Evolutionary conservation across 2,888 invertebrate genomes (phyloP).

Genomic region (Andrena dorsata): DNA sequence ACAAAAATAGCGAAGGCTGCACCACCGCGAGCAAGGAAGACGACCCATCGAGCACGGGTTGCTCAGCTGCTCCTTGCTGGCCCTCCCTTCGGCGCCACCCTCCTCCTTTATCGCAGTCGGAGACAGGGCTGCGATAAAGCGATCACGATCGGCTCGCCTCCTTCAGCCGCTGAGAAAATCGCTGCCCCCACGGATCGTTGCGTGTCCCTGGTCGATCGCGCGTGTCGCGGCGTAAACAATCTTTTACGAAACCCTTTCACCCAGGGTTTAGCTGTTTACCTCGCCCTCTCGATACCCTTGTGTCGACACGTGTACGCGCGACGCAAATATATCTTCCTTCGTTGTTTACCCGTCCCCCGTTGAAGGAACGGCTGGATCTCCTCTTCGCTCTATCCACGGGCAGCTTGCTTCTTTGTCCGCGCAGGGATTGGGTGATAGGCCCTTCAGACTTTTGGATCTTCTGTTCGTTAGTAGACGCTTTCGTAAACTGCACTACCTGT

Average conservation of each 20-base stretch:
- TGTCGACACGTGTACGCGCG: slow-evolving; percentile 19
- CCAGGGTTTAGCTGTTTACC: slow-evolving; percentile 24
- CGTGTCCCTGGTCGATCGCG: slow-evolving; percentile 31
- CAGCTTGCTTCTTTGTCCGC: no score
- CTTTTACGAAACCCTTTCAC: slow-evolving; percentile 36
- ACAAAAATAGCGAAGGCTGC: slow-evolving; percentile 43
- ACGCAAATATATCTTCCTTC: slow-evolving; percentile 29
- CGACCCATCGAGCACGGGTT: slow-evolving; percentile 17
- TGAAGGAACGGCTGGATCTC: background rate
- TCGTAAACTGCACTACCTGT: no score
- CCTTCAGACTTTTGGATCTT: no score
- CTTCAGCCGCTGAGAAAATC: slow-evolving; percentile 34
- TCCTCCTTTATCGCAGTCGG: slow-evolving; percentile 23
- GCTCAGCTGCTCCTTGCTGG: slow-evolving; percentile 26
- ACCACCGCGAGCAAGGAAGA: slow-evolving; percentile 2
- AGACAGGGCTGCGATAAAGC: slow-evolving; percentile 41
- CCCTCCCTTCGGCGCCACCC: slow-evolving; percentile 8
- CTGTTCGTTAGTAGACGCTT: no score
- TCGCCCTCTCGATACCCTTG: slow-evolving; percentile 36
- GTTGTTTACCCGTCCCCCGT: slow-evolving; percentile 13
- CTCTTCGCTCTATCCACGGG: background rate
- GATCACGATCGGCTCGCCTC: slow-evolving; percentile 21
- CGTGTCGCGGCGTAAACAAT: slow-evolving; percentile 44
- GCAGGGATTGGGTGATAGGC: no score
- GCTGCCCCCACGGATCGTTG: slow-evolving; percentile 47